These are phyloP conservation scores for Coptotermes formosanus DNA, from an alignment of 1,140 invertebrate species.

Conservation along the genomic window DNA sequence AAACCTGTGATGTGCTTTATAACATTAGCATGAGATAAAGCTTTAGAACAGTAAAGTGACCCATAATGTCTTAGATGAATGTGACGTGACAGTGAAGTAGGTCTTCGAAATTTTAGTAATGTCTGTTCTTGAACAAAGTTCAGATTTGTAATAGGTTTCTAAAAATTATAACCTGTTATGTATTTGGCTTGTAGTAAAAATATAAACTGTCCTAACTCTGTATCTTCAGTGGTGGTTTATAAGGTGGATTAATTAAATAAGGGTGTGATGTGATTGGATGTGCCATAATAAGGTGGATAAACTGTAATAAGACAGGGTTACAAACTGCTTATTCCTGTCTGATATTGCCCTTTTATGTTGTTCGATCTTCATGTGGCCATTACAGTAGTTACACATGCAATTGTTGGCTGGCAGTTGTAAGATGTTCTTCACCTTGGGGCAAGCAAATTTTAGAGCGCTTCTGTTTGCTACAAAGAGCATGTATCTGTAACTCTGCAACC, in stretches of 20 bases:
- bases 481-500: neutral
- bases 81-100: too few relatives aligned
- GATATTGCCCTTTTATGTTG: neutral
- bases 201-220: neutral
- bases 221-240: neutral
- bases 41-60: too few relatives aligned
- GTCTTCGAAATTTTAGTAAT: too few relatives aligned
- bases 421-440: neutral
- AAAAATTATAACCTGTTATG: neutral
- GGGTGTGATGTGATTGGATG: too few relatives aligned
- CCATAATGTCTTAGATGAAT: too few relatives aligned
- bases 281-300: too few relatives aligned
- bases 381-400: neutral
- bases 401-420: neutral
- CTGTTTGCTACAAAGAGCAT: neutral
- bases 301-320: neutral
- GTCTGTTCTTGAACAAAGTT: too few relatives aligned
- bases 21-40: too few relatives aligned
- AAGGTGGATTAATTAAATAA: neutral
- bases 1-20: too few relatives aligned
- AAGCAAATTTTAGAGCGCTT: neutral
- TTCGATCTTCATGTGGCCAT: constrained; percentile 1
- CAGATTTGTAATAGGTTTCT: neutral
- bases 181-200: too few relatives aligned
- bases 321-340: neutral